Base-by-base conservation (phyloP, 1,140 invertebrate species). In the Drosophila gunungcola region DNA sequence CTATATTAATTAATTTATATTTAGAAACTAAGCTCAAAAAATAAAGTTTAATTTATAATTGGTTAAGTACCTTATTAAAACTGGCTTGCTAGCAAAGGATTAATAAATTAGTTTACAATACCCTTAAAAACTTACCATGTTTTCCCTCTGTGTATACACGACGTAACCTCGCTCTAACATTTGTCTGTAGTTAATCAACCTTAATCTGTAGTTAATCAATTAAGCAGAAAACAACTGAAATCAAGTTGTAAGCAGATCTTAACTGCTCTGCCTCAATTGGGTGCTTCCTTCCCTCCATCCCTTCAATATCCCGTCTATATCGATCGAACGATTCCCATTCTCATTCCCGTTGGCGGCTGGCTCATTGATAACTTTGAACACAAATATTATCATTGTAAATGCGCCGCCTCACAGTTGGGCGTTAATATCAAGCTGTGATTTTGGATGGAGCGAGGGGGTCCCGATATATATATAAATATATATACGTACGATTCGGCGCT, bases 331-430 rank as follows among this genome's bases (percentile, higher is more conserved):
- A 81, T 62, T 78, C 78, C 75, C 53, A 65, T 45, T 58, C 49
- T 36, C 48, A 64, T 45, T 41, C 49, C 49, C 49, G 21, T 27
- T 34, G 65, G 74, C 82, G 83, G 83, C 74, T 43, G 39, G 68
- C 76, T 55, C 84, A 88, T 88, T 88, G 84, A 88, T 89, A 88
- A 88, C 85, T 88, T 83, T 74, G 80, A 79, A 83, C 84, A 88
- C 84, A 88, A 88, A 88, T 88, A 89, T 89, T 89, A 89, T 86
- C 86, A 90, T 84, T 85, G 85, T 90, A 83, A 91, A 91, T 91
- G 84, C 89, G 79, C 81, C 84, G 90, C 90, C 80, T 88, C 90
- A 80, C 90, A 79, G 85, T 90, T 85, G 90, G 90, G 90, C 85
- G 90, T 90, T 88, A 86, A 84, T 90, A 73, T 77, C 90, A 73